A percentile compares a stretch with the other conserved stretches of the same genome.
These are phyloP conservation scores for Agriotes lineatus DNA, from an alignment of 2,888 invertebrate species.

Conservation along the genomic window DNA sequence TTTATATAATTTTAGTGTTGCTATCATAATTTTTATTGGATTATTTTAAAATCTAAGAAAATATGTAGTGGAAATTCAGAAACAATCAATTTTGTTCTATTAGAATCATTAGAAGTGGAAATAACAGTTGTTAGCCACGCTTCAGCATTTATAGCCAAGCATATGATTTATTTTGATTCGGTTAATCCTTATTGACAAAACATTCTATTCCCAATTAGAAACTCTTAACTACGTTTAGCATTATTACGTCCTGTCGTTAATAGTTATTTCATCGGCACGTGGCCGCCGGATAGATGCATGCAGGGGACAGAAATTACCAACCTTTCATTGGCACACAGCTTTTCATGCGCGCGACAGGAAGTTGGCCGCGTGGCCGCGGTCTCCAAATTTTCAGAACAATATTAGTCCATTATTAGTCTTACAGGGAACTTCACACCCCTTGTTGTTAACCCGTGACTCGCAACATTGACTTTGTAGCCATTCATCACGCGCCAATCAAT, in stretches of 20 bases:
- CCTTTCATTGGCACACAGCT: constrained; percentile 30
- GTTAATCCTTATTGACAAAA: constrained; percentile 52
- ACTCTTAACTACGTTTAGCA: constrained; percentile 55
- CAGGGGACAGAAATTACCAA: constrained; percentile 42
- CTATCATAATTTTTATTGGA: no score
- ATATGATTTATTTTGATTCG: not conserved
- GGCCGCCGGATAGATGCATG: constrained; percentile 41
- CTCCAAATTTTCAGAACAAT: constrained; percentile 53
- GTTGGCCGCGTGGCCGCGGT: constrained; percentile 52
- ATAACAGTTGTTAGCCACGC: no score
- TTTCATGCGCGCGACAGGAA: constrained; percentile 50
- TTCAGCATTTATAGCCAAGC: no score
- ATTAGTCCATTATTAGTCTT: constrained; percentile 54
- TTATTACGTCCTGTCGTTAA: constrained; percentile 55
- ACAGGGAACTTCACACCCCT: constrained; percentile 50
- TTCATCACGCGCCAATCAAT: constrained; percentile 53
- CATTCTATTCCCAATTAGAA: constrained; percentile 57
- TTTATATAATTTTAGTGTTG: no score
- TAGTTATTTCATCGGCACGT: constrained; percentile 50
- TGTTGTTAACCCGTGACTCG: constrained; percentile 42
- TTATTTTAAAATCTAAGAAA: no score
- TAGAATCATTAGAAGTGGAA: no score
- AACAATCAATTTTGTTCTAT: no score
- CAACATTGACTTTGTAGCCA: constrained; percentile 48
- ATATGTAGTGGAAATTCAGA: no score